Base-by-base conservation (phyloP, 2,888 invertebrate genomes). In the Spatulosminthurus flaviceps region DNA sequence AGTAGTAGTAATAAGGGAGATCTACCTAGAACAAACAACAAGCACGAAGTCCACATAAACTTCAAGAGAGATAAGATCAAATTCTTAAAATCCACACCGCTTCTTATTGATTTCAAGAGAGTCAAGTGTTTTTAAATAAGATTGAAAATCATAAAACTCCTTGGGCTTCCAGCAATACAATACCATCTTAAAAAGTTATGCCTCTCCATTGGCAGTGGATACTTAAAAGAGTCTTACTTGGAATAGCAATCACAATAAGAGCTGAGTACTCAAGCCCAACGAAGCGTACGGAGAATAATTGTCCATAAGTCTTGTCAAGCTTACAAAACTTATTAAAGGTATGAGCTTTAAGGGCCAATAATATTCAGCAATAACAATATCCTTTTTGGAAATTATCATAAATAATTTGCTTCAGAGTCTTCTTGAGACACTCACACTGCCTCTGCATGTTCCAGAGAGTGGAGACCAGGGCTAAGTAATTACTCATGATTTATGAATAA, bases 351-450 rank as follows among this genome's bases (percentile, higher is more conserved):
- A 51, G 51, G 51, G n/a, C 51, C 51, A 51, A 51, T 51, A 51
- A 51, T 51, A 51, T 51, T 51, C 51, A 51, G n/a, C 51, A 51
- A 51, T 51, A 51, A 51, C 51, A 51, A 51, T 41, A 7, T 13
- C 19, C 51, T 51, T 51, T 51, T 51, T 2, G 51, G n/a, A n/a
- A 51, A n/a, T 51, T 51, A 51, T 51, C 51, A 51, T 51, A 51
- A 51, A 51, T 16, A 51, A 51, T 51, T 51, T 51, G 51, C 2
- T n/a, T 51, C 1, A 19, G 51, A 51, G 1, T n/a, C n/a, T n/a
- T n/a, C n/a, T n/a, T n/a, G n/a, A n/a, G n/a, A n/a, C n/a, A n/a
- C n/a, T n/a, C n/a, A n/a, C n/a, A n/a, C n/a, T n/a, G n/a, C n/a
- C n/a, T n/a, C n/a, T n/a, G n/a, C n/a, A n/a, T n/a, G n/a, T n/a